A percentile compares a stretch with the other conserved stretches of the same genome.
Conservation (phyloP, 2,113 vertebrate genomes). For the Phoenicopterus ruber region DNA sequence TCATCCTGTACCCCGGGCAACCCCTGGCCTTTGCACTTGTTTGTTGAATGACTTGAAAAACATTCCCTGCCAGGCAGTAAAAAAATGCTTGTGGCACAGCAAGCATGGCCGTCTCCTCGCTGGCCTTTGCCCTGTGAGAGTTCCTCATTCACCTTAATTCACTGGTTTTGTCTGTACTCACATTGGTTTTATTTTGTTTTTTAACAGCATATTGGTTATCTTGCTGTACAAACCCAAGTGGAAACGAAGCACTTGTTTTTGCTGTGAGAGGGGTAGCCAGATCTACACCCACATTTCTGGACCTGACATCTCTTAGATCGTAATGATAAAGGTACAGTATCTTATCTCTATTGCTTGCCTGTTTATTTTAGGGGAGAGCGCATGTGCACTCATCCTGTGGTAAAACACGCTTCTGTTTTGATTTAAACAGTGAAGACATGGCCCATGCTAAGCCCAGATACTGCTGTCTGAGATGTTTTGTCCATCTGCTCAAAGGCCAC, state of each 20-base stretch:
- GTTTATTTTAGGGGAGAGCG: not conserved
- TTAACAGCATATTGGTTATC: not conserved
- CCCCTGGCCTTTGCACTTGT: not conserved
- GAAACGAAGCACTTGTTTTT: not conserved
- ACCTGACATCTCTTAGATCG: not conserved
- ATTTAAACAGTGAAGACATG: not conserved
- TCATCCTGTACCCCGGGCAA: not conserved
- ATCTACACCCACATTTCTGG: not conserved
- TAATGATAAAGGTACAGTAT: conserved; percentile 48
- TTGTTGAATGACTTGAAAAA: not conserved
- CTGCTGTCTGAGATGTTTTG: not conserved
- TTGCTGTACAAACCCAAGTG: not conserved
- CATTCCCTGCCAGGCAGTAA: not conserved
- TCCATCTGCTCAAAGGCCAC: not conserved
- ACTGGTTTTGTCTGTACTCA: not conserved
- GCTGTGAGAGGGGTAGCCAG: not conserved
- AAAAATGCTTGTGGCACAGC: not conserved
- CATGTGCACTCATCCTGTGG: not conserved
- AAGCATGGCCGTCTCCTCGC: not conserved
- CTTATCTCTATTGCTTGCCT: not conserved
- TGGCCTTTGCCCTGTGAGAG: not conserved
- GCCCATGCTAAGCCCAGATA: not conserved
- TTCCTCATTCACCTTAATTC: not conserved
- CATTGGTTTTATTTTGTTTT: not conserved
- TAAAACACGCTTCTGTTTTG: not conserved